A percentile compares a stretch with the other conserved stretches of the same genome.
These are phyloP conservation scores for Alfaro cultratus DNA, from an alignment of 2,797 vertebrate genomes.

Conservation along the genomic window DNA sequence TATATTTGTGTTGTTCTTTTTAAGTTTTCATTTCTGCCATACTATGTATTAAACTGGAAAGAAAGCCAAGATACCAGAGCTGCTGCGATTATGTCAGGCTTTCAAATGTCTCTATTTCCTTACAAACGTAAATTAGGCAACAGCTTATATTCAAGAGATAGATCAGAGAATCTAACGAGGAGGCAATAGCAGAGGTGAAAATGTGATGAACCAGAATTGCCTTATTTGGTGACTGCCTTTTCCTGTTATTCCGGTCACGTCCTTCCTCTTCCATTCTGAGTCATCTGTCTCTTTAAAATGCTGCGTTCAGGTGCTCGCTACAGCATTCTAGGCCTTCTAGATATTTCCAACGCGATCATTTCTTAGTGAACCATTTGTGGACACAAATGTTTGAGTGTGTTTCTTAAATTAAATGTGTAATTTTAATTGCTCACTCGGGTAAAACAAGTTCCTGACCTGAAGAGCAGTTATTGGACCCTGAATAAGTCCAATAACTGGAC, in stretches of 20 bases:
- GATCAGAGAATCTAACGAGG: background rate
- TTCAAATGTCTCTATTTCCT: background rate
- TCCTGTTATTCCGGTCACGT: constrained; percentile 55
- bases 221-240: constrained; percentile 65
- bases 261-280: constrained; percentile 46
- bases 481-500: no score
- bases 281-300: constrained; percentile 73
- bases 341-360: background rate
- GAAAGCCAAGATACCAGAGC: background rate
- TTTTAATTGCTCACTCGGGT: background rate
- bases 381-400: background rate
- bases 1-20: background rate
- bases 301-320: constrained; percentile 56
- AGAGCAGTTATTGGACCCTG: background rate
- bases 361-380: background rate
- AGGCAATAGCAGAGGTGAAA: constrained; percentile 1
- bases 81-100: background rate
- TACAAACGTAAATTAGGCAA: background rate
- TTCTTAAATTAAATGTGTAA: background rate
- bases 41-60: background rate
- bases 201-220: constrained; percentile 32
- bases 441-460: background rate
- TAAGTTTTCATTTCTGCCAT: no score
- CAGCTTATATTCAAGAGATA: background rate
- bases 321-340: background rate